Evolutionary conservation across 2,888 invertebrate genomes (phyloP).

Genomic region (Tenodera sinensis): DNA sequence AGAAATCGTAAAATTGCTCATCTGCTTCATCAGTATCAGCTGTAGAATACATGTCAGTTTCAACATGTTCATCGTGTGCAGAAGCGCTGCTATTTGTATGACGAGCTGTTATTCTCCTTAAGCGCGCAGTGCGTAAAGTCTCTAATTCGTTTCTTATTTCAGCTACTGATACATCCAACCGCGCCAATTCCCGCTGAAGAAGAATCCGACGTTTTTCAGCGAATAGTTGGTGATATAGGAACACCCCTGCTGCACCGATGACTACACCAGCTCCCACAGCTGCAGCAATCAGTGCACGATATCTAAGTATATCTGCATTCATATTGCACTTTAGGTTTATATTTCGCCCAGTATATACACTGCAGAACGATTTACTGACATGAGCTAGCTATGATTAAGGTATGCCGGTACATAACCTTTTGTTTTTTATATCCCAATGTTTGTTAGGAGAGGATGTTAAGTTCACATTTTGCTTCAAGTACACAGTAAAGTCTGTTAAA

Average conservation of each 20-base stretch:
- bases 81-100: background rate
- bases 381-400: no score
- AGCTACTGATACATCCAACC: constrained; percentile 34
- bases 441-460: no score
- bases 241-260: constrained; percentile 38
- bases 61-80: constrained; percentile 5
- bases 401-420: no score
- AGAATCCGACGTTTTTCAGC: constrained; percentile 36
- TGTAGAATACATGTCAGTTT: constrained; percentile 25
- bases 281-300: constrained; percentile 34
- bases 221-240: constrained; percentile 37
- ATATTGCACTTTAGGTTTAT: background rate
- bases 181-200: constrained; percentile 35
- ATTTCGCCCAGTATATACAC: no score
- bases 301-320: constrained; percentile 32
- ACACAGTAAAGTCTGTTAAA: no score
- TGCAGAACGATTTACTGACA: no score
- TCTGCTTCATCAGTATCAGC: constrained; percentile 29
- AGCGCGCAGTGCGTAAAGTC: constrained; percentile 13
- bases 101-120: background rate
- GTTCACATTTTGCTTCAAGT: no score
- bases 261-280: constrained; percentile 38
- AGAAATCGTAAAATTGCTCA: constrained; percentile 31
- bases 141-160: constrained; percentile 36
- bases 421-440: no score